Conservation (phyloP, 1,140 invertebrate species). For the Asbolus verrucosus region DNA sequence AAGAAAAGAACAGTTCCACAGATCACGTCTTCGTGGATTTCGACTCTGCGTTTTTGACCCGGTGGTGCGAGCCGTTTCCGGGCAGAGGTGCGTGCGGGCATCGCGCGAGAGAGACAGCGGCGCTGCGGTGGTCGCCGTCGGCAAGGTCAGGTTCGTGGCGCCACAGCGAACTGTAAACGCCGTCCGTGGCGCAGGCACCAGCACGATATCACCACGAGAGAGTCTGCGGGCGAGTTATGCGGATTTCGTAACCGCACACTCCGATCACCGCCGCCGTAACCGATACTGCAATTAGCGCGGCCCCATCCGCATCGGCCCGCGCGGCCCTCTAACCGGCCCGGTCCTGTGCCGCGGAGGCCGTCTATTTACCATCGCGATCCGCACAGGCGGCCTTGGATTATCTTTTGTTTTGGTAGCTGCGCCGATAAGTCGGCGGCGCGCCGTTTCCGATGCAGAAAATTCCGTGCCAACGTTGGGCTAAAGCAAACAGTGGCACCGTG, state of each 20-base stretch:
- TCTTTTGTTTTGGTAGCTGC: conserved; percentile 31
- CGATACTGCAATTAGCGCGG: conserved; percentile 30
- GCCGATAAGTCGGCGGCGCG: conserved; percentile 22
- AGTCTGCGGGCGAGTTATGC: conserved; percentile 35
- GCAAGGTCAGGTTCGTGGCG: conserved; percentile 51
- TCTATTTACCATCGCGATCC: conserved; percentile 29
- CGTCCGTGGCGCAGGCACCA: conserved; percentile 36
- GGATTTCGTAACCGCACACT: conserved; percentile 38
- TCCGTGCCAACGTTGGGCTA: no score
- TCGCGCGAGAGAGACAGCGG: conserved; percentile 11
- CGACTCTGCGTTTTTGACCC: no score
- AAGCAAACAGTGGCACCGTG: no score
- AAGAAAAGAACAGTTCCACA: no score
- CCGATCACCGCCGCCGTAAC: conserved; percentile 27
- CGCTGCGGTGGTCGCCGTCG: conserved; percentile 36
- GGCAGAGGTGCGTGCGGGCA: no score
- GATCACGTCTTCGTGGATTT: no score
- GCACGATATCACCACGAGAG: conserved; percentile 31
- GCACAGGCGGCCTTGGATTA: conserved; percentile 16
- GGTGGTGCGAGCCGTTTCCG: no score
- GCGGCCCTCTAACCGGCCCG: background rate
- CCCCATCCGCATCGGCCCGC: background rate
- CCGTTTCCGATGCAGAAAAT: conserved; percentile 9
- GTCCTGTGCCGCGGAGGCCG: background rate
- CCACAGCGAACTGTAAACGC: conserved; percentile 50